Evolutionary conservation across 2,888 invertebrate genomes (phyloP).

Genomic region (Blera fallax): DNA sequence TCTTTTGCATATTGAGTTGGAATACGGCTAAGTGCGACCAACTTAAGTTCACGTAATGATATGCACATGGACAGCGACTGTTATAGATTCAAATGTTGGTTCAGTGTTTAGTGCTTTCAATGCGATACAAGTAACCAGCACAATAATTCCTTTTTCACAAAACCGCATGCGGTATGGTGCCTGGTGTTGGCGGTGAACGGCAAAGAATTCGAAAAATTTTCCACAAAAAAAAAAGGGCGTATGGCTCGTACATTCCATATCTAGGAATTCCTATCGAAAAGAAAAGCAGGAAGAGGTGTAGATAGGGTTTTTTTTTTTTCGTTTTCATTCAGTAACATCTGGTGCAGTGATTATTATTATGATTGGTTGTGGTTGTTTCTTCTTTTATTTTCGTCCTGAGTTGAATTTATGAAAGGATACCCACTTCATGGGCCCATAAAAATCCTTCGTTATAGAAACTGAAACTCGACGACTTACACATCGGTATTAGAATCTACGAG

Average conservation of each 20-base stretch:
- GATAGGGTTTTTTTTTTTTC: neutral
- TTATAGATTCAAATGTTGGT: neutral
- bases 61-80: slow-evolving; percentile 10
- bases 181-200: neutral
- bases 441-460: too few species aligned
- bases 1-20: slow-evolving; percentile 2
- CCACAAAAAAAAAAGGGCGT: neutral
- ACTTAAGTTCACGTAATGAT: slow-evolving; percentile 14
- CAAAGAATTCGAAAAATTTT: slow-evolving; percentile 25
- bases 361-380: neutral
- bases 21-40: neutral
- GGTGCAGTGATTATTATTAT: neutral
- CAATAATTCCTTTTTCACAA: slow-evolving; percentile 2
- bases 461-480: too few species aligned
- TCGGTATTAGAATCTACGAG: too few species aligned
- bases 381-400: neutral
- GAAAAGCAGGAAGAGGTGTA: slow-evolving; percentile 1
- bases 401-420: too few species aligned
- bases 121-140: neutral
- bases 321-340: slow-evolving; percentile 6
- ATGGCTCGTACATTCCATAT: slow-evolving; percentile 18
- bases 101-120: neutral
- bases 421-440: too few species aligned
- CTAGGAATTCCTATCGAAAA: slow-evolving; percentile 16
- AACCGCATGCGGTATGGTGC: neutral